Evolutionary conservation across 2,797 vertebrate genomes (phyloP).

Genomic region (Galaxias olidus): DNA sequence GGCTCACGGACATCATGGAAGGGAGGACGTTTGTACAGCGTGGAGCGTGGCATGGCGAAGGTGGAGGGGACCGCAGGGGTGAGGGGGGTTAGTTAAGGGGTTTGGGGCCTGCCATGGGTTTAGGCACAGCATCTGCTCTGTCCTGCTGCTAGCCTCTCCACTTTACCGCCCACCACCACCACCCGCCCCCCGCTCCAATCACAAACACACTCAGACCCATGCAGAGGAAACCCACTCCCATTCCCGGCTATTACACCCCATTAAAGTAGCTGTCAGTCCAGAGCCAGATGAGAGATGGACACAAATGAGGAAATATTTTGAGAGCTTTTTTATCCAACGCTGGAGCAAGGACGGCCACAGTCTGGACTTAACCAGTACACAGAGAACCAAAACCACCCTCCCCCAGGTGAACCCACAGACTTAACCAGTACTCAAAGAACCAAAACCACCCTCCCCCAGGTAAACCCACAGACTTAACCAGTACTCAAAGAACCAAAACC

Average conservation of each 20-base stretch:
- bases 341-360: neutral
- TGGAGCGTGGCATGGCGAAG: conserved; percentile 44
- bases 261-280: conserved; percentile 80
- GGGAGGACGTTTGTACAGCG: conserved; percentile 1
- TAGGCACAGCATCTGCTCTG: conserved; percentile 68
- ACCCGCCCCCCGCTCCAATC: conserved; percentile 29
- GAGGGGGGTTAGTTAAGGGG: too few relatives aligned
- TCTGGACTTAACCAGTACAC: too few relatives aligned
- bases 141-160: conserved; percentile 38
- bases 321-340: conserved; percentile 47
- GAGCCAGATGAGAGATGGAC: conserved; percentile 77
- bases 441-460: too few relatives aligned
- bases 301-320: conserved; percentile 72
- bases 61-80: too few relatives aligned
- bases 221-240: conserved; percentile 74
- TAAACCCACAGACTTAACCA: too few relatives aligned
- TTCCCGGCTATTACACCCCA: conserved; percentile 82
- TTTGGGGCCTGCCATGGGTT: conserved; percentile 21
- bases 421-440: too few relatives aligned
- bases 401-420: too few relatives aligned
- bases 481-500: too few relatives aligned
- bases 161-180: conserved; percentile 20
- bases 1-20: conserved; percentile 46
- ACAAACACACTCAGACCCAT: conserved; percentile 23
- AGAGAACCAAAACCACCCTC: too few relatives aligned